Evolutionary conservation across 2,888 invertebrate species (phyloP), one percentile per base, ranked within the genome.

Genomic region (Zygothrica quintamaculata): DNA sequence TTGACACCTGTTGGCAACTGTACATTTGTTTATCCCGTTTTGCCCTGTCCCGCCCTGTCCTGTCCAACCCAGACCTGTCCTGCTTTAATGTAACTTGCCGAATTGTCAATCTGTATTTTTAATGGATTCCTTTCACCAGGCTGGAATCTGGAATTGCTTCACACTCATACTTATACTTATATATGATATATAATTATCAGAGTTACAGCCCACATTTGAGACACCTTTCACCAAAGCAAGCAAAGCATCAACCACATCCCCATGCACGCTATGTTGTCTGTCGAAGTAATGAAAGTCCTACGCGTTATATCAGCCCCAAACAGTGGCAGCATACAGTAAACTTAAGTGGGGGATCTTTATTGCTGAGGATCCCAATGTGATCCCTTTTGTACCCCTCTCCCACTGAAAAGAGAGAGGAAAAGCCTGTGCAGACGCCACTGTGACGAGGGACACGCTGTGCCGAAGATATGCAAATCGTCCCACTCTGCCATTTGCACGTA

Each of bases 401-500:
- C n/a, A n/a, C n/a, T n/a, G n/a, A n/a, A n/a, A n/a, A n/a, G n/a
- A n/a, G n/a, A n/a, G n/a, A n/a, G n/a, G n/a, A n/a, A n/a, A n/a
- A n/a, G n/a, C n/a, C n/a, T n/a, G n/a, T 47, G 59, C 71, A 65
- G 48, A 43, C 39, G 58, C 44, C 33, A 13, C 5, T 34, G 25
- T 5, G 25, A 2, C 13, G 25, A 6, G 34, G 33, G 18, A 34
- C 16, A 33, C 33, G 31, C 22, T 37, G 15, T 36, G 3, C n/a
- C 73, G 68, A 44, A 67, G 76, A 79, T 80, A 80, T 80, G 79
- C 79, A 86, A 80, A 80, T 86, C 79, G 65, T 62, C 84, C 79
- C 79, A 80, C 84, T 34, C 34, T 72, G 80, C 62, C 86, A 85
- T 78, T 79, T 79, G 79, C 79, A 85, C 86, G 68, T 82, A 85